phyloP scores from a whole-genome alignment of 2,888 invertebrate species.

The Scaptomyza parva region DNA sequence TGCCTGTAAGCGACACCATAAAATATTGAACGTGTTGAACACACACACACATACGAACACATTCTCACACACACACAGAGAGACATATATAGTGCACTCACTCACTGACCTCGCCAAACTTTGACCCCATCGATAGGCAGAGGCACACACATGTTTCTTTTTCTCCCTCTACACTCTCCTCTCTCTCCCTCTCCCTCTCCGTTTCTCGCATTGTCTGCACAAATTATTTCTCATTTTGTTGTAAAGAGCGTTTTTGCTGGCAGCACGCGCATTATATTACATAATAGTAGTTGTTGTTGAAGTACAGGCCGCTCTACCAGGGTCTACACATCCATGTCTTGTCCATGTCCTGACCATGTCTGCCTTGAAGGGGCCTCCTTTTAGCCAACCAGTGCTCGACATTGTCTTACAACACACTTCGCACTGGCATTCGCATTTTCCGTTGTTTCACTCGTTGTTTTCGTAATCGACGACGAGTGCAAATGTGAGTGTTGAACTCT shows the following conservation, averaged over 20 bases:
- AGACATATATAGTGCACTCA: conserved; percentile 38
- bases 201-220: conserved; percentile 11
- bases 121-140: conserved; percentile 52
- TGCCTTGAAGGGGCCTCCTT: conserved; percentile 26
- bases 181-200: conserved; percentile 2
- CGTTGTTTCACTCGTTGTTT: conserved; percentile 15
- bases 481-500: conserved; percentile 19
- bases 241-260: conserved; percentile 46
- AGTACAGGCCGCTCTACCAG: conserved; percentile 40
- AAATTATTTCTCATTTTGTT: conserved; percentile 40
- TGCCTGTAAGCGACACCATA: conserved; percentile 78
- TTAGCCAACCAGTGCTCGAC: conserved; percentile 5
- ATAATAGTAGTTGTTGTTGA: conserved; percentile 45
- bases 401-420: conserved; percentile 43
- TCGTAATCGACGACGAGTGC: conserved; percentile 13
- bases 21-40: conserved; percentile 69
- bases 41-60: conserved; percentile 33
- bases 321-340: conserved; percentile 40
- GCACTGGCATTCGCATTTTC: conserved; percentile 41
- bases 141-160: conserved; percentile 6
- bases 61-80: conserved; percentile 29
- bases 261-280: conserved; percentile 75
- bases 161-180: no score
- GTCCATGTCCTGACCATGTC: conserved; percentile 12
- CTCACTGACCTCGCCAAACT: conserved; percentile 63